Conservation (phyloP, 2,888 invertebrate species). For the Amphipoea lucens region DNA sequence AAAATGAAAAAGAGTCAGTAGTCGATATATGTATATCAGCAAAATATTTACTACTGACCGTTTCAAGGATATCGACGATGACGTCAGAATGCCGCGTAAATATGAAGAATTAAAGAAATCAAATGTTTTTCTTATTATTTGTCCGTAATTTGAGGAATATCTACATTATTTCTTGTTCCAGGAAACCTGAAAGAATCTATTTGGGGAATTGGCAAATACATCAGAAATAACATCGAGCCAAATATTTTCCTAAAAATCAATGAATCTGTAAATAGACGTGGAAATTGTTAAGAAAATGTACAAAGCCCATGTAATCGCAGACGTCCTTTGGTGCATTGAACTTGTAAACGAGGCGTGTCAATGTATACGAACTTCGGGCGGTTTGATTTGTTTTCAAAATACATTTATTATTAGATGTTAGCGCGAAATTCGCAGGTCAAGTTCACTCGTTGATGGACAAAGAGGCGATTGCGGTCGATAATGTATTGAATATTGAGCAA, state of each 20-base stretch:
- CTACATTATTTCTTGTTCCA: not conserved
- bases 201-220: conserved; percentile 53
- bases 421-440: conserved; percentile 59
- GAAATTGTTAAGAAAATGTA: conserved; percentile 44
- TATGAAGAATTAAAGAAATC: conserved; percentile 8
- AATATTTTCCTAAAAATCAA: conserved; percentile 37
- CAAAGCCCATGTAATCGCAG: conserved; percentile 48
- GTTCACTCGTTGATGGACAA: conserved; percentile 46
- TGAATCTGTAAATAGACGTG: conserved; percentile 32
- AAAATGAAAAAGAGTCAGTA: conserved; percentile 11
- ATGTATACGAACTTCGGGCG: conserved; percentile 49
- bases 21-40: not conserved
- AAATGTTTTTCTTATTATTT: conserved; percentile 5
- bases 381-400: conserved; percentile 66
- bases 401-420: conserved; percentile 60
- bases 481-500: conserved; percentile 24
- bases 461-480: conserved; percentile 28
- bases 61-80: conserved; percentile 3
- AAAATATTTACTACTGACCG: conserved; percentile 18
- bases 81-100: not conserved
- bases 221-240: conserved; percentile 36
- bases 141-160: conserved; percentile 11
- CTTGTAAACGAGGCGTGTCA: conserved; percentile 62
- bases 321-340: conserved; percentile 67
- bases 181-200: conserved; percentile 36